Percentiles rank a stretch among this genome's conserved stretches.
Evolutionary conservation across 2,888 invertebrate genomes (phyloP).

Genomic region (Merodon equestris): DNA sequence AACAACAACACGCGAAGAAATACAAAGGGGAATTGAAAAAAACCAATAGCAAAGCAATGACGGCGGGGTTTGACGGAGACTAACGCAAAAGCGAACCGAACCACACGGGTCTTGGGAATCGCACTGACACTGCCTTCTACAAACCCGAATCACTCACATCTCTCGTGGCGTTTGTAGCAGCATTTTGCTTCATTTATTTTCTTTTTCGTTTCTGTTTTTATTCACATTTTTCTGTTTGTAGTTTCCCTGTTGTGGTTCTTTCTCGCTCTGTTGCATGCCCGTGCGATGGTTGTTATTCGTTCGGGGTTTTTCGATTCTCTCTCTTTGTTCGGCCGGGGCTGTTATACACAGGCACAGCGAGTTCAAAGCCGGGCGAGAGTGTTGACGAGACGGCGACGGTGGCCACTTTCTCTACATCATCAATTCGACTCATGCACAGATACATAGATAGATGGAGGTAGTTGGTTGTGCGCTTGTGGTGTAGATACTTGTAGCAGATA

Average conservation of each 20-base stretch:
- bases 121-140: constrained; percentile 33
- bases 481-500: constrained; percentile 11
- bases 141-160: constrained; percentile 28
- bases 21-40: not conserved
- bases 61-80: constrained; percentile 26
- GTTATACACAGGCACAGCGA: constrained; percentile 35
- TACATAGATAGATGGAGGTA: not conserved
- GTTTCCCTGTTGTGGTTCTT: constrained; percentile 35
- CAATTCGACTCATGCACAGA: not conserved
- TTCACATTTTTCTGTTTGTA: not conserved
- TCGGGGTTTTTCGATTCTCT: constrained; percentile 40
- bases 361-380: not conserved
- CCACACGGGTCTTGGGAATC: constrained; percentile 36
- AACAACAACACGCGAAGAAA: no score
- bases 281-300: constrained; percentile 28
- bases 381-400: no score
- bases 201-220: no score
- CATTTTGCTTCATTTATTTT: constrained; percentile 15
- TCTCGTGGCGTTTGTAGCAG: not conserved
- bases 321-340: constrained; percentile 61
- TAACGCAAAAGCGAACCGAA: constrained; percentile 20
- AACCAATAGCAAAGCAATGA: not conserved
- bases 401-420: constrained; percentile 5
- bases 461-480: not conserved
- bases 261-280: constrained; percentile 2